These are phyloP conservation scores for Drosophila orena DNA, from an alignment of 1,140 invertebrate genomes.

Conservation along the genomic window DNA sequence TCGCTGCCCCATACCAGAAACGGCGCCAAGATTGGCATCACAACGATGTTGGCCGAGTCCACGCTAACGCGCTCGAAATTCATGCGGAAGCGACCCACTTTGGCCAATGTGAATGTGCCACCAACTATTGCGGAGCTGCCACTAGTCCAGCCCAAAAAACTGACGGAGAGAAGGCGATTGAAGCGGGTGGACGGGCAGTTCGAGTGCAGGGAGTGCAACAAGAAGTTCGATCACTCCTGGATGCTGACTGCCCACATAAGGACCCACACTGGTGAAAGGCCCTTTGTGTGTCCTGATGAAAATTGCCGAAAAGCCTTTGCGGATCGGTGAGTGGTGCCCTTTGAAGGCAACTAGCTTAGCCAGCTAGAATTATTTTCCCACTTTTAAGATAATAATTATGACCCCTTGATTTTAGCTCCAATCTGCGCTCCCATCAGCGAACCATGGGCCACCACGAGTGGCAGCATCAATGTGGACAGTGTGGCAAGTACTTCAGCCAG, in stretches of 20 bases:
- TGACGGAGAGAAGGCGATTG: constrained; percentile 42
- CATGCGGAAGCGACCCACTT: neutral
- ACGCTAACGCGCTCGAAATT: neutral
- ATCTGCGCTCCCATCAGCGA: constrained; percentile 89
- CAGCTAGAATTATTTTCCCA: too few relatives aligned
- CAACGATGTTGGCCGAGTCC: constrained; percentile 32
- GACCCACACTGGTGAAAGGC: constrained; percentile 89
- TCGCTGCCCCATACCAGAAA: neutral
- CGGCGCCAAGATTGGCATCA: constrained; percentile 21
- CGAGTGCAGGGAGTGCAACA: constrained; percentile 86
- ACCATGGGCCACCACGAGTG: constrained; percentile 89
- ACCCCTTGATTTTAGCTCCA: constrained; percentile 86
- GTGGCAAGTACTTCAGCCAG: constrained; percentile 91
- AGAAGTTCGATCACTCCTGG: constrained; percentile 88
- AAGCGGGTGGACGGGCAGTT: constrained; percentile 55
- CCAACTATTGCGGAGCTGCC: neutral
- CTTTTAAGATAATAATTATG: neutral
- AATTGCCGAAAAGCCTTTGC: constrained; percentile 90
- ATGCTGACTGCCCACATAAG: constrained; percentile 89
- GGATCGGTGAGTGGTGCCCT: constrained; percentile 86
- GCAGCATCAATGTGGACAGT: constrained; percentile 88
- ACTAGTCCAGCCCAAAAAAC: neutral
- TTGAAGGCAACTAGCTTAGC: neutral
- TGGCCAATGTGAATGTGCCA: neutral
- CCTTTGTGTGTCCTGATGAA: constrained; percentile 88